A percentile compares a stretch with the other conserved stretches of the same genome.
phyloP scores from a whole-genome alignment of 2,888 invertebrate genomes.

The Axea sp. region DNA sequence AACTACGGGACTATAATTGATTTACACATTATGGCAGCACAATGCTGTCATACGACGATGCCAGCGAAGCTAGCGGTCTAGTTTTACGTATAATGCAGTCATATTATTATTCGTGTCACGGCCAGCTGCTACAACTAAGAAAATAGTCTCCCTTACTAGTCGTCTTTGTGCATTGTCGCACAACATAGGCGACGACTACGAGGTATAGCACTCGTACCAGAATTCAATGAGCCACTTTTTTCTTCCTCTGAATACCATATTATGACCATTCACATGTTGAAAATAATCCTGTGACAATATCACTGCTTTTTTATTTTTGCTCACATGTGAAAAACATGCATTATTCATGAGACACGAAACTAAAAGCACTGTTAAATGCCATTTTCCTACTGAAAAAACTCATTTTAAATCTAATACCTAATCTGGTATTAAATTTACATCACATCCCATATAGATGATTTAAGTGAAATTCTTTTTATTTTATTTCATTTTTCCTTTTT shows the following conservation, averaged over 20 bases:
- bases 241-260: constrained; percentile 44
- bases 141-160: constrained; percentile 57
- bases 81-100: constrained; percentile 63
- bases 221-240: constrained; percentile 43
- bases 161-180: constrained; percentile 60
- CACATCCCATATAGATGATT: too few species aligned
- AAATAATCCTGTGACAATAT: constrained; percentile 54
- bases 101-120: constrained; percentile 76
- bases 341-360: constrained; percentile 31
- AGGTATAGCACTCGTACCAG: constrained; percentile 49
- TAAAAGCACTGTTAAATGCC: not conserved
- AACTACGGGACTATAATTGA: constrained; percentile 67
- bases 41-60: constrained; percentile 63
- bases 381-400: too few species aligned
- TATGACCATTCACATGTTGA: constrained; percentile 57
- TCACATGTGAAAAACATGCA: constrained; percentile 13
- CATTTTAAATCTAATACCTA: too few species aligned
- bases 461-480: not conserved
- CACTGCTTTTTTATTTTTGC: constrained; percentile 14
- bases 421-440: too few species aligned
- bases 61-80: constrained; percentile 61
- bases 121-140: constrained; percentile 73
- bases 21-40: constrained; percentile 22
- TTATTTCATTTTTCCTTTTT: constrained; percentile 3
- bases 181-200: constrained; percentile 39